Evolutionary conservation across 92 coral and sea anemone species (phyloP).

Genomic region (Scolanthus callimorphus): DNA sequence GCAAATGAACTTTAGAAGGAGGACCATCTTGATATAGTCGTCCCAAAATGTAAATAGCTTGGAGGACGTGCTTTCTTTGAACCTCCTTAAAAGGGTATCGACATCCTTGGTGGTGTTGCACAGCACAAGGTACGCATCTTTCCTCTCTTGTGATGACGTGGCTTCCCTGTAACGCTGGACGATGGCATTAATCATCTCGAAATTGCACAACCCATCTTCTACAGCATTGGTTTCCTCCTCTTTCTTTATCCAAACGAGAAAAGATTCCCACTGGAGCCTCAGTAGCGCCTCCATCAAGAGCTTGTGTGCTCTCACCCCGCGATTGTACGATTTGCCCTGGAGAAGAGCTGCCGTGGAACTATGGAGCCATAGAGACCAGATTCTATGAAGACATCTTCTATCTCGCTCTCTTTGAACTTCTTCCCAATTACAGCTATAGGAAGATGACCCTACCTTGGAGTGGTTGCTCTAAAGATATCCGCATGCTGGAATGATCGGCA

Average conservation of each 20-base stretch:
- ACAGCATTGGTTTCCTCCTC: constrained; percentile 2
- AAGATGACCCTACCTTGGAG: constrained; percentile 4
- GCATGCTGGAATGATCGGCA: constrained; percentile 13
- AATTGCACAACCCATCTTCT: constrained; percentile 1
- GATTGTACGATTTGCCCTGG: constrained; percentile 35
- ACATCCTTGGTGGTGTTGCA: constrained; percentile 14
- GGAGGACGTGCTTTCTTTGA: constrained; percentile 21
- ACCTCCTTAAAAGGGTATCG: constrained; percentile 7
- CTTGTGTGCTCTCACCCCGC: constrained; percentile 36
- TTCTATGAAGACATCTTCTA: constrained; percentile 40
- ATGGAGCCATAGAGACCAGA: constrained; percentile 37
- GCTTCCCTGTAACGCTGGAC: constrained; percentile 7
- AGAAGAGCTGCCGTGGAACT: constrained; percentile 26
- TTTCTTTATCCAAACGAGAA: constrained; percentile 20
- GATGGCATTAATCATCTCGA: constrained; percentile 9
- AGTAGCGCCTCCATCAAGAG: constrained; percentile 26
- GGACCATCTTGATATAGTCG: constrained; percentile 26
- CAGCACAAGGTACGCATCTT: constrained; percentile 15
- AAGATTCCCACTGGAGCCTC: constrained; percentile 47
- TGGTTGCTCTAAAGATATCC: constrained; percentile 11
- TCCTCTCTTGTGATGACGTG: constrained; percentile 12
- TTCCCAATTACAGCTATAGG: constrained; percentile 47
- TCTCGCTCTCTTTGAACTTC: constrained; percentile 29
- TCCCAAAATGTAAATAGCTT: constrained; percentile 46
- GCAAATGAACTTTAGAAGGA: constrained; percentile 34